phyloP scores from a whole-genome alignment of 2,888 invertebrate genomes.

The Mimachlamys varia region DNA sequence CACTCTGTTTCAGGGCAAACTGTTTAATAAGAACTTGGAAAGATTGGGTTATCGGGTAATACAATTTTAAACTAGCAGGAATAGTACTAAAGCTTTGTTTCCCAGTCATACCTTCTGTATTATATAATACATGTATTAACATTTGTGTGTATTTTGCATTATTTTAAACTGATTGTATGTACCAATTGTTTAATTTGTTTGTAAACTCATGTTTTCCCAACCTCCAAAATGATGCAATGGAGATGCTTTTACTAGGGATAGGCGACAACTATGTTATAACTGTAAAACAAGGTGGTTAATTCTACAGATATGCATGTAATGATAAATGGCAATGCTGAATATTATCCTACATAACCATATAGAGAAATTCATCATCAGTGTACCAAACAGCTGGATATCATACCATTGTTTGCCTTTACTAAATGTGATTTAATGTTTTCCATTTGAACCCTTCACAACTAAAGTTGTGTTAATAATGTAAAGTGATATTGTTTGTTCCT shows the following conservation, averaged over 20 bases:
- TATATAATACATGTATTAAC: background rate
- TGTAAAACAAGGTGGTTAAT: background rate
- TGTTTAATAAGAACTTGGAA: slow-evolving; percentile 10
- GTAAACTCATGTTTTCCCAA: background rate
- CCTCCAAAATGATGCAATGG: background rate
- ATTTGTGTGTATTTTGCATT: background rate
- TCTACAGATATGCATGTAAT: background rate
- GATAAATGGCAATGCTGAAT: background rate
- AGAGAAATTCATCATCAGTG: background rate
- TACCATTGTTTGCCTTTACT: background rate
- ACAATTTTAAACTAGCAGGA: background rate
- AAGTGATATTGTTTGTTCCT: too few relatives aligned
- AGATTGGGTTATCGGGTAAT: slow-evolving; percentile 7
- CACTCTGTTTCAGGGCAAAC: background rate
- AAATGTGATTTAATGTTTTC: background rate
- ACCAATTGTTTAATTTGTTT: background rate
- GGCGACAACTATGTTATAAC: background rate
- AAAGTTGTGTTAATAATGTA: too few relatives aligned
- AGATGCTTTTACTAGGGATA: background rate
- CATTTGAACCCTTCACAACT: background rate
- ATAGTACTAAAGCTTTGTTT: background rate
- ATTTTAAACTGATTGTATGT: background rate
- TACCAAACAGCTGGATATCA: background rate
- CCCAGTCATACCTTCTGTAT: background rate
- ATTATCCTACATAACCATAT: background rate